These are phyloP conservation scores for Eclectus roratus DNA, from an alignment of 2,113 vertebrate genomes.

Conservation along the genomic window DNA sequence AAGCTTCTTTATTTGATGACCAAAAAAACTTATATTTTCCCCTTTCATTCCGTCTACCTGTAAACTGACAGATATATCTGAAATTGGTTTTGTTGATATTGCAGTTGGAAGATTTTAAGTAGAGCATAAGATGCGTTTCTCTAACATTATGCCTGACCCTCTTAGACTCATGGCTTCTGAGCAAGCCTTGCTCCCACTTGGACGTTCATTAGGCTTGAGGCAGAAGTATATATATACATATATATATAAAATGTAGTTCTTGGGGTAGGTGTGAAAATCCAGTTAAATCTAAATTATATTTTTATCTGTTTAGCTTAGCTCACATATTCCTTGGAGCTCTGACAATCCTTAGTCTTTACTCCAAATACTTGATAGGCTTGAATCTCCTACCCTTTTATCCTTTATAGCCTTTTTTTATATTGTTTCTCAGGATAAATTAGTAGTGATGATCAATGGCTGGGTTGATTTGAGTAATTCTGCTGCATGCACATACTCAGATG, in stretches of 20 bases:
- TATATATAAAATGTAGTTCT: not conserved
- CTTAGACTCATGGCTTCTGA: not conserved
- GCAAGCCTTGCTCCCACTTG: not conserved
- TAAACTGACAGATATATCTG: not conserved
- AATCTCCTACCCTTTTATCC: not conserved
- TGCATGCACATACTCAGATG: not conserved
- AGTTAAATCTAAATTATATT: not conserved
- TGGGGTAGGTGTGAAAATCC: not conserved
- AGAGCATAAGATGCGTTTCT: not conserved
- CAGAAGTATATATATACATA: not conserved
- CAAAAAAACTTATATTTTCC: not conserved
- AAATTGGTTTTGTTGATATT: not conserved
- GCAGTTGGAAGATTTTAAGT: not conserved
- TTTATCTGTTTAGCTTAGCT: not conserved
- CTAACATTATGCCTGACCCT: not conserved
- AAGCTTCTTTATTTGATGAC: not conserved
- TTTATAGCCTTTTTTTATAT: not conserved
- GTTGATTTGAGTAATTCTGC: conserved; percentile 19
- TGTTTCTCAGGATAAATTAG: conserved; percentile 35
- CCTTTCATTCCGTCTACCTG: not conserved
- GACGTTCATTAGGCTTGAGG: not conserved
- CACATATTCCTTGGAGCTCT: not conserved
- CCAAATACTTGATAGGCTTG: not conserved
- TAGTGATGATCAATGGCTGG: not conserved
- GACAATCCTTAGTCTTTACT: not conserved